Evolutionary conservation across 1,140 invertebrate species (phyloP), one percentile per base, ranked within the genome.

Genomic region (Calycopis cecrops): DNA sequence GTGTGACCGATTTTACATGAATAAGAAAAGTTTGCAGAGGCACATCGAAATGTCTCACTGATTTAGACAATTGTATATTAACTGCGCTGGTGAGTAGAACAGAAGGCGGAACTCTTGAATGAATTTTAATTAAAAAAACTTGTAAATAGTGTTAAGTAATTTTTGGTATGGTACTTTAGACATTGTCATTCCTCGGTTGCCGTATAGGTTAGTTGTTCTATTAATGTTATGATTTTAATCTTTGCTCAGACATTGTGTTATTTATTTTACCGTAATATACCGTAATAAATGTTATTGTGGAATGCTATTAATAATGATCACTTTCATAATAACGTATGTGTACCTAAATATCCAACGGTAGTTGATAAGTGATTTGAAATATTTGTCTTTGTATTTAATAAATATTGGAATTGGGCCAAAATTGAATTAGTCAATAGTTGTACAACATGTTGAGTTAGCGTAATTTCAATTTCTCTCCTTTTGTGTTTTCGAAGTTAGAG

Each of bases 1-100:
- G 82, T 88, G 87, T 44, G 84, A 88, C 58, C 70, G 86, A 3
- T 88, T 85, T 59, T 88, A 87, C 57, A 83, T 82, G 77, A 88
- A 88, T 62, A 88, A 88, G 65, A 88, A 88, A 67, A 88, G 85
- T 65, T 73, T 88, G 49, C 87, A 88, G 58, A 71, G 85, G 34
- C 87, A 88, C 66, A 84, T 88, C 34, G 87, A 88, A 49, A 81
- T 79, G 71, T 63, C 79, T 28, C 87, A 88, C 65, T 85, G 80
- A 85, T 78, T 28, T 28, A 28, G 21, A 3, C 21, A 28, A 28
- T 28, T 28, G 21, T 28, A 28, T 6, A 28, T 28, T 28, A 6
- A 28, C 21, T 28, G 21, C 21, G 21, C 21, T 6, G 21, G 21
- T 6, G 21, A 6, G 21, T 28, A 6, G 6, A 28, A 28, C 21